Conservation (phyloP, 2,797 vertebrate genomes). For the Sphenopsis melanotis region DNA sequence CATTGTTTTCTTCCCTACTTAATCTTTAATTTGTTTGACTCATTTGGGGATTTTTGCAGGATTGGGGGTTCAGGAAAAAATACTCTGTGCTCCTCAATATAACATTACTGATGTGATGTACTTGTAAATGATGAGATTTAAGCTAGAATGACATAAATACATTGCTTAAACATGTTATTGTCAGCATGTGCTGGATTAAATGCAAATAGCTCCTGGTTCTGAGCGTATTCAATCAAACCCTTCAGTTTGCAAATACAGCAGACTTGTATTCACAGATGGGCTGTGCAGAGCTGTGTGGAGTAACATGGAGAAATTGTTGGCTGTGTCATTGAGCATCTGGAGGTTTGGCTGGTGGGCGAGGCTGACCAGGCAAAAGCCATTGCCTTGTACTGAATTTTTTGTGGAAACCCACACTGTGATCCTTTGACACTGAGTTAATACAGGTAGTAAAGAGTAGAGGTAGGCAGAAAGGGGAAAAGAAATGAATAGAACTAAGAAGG, state of each 20-base stretch:
- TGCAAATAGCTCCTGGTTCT: not conserved
- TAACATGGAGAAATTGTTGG: not conserved
- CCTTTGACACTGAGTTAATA: not conserved
- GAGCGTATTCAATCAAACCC: not conserved
- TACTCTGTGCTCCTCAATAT: not conserved
- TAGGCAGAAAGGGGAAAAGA: not conserved
- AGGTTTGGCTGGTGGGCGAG: not conserved
- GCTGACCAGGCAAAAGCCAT: not conserved
- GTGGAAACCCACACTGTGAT: not conserved
- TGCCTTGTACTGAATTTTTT: not conserved
- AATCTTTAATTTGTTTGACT: not conserved
- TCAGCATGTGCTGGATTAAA: not conserved
- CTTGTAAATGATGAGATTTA: not conserved
- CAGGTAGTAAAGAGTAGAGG: not conserved
- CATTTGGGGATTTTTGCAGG: not conserved
- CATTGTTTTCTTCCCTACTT: not conserved
- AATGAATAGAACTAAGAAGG: not conserved
- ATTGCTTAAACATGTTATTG: not conserved
- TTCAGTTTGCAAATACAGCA: not conserved
- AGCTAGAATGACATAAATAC: not conserved
- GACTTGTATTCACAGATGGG: fast-evolving
- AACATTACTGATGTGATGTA: not conserved
- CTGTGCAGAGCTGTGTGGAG: not conserved
- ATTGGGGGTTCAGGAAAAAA: not conserved
- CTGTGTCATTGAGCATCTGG: not conserved